Base-by-base conservation (phyloP, 2,797 vertebrate genomes). In the Megalops cyprinoides region DNA sequence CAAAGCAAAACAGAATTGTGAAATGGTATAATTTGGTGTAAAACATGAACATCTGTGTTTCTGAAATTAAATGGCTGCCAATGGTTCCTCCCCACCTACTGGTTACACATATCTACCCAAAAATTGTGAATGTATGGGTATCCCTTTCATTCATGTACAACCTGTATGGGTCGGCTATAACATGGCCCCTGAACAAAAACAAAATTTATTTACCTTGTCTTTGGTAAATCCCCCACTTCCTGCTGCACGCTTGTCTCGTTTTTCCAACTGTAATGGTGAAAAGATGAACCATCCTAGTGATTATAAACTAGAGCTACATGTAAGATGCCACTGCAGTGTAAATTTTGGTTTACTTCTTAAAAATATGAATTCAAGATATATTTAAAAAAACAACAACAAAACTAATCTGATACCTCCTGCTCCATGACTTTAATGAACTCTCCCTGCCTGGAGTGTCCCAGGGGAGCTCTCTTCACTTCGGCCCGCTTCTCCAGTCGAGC, bases 401-500 rank as follows among this genome's bases (percentile, higher is more conserved):
- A 20, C 12, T 44, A 6, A 44, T 4, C 28, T n/a, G 85, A 91
- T 92, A 95, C 97, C 97, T 97, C 93, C 86, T 96, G 87, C 85
- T 98, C 97, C 94, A 98, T 89, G 71, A 91, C 79, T 76, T 65
- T 88, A 82, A 97, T 82, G 79, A 97, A 99, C 60, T 98, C 97
- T 0, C 92, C 96, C 90, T 99, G 97, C 78, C 88, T 95, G 3
- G 96, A 96, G 42, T 89, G 82, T n/a, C 96, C 97, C 1, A 99
- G 87, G 0, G 95, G 93, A 67, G 97, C 95, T 73, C 89, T 94
- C 85, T 88, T 94, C 78, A 91, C 74, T 18, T 97, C 95, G 20
- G 58, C 90, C 4, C 94, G 90, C 73, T 93, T 95, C 82, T 97
- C 95, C 84, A 97, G 58, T 0, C 94, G 94, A 9, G 89, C 86